Base-by-base conservation (phyloP, 2,888 invertebrate species). In the Agriopis aurantiaria region DNA sequence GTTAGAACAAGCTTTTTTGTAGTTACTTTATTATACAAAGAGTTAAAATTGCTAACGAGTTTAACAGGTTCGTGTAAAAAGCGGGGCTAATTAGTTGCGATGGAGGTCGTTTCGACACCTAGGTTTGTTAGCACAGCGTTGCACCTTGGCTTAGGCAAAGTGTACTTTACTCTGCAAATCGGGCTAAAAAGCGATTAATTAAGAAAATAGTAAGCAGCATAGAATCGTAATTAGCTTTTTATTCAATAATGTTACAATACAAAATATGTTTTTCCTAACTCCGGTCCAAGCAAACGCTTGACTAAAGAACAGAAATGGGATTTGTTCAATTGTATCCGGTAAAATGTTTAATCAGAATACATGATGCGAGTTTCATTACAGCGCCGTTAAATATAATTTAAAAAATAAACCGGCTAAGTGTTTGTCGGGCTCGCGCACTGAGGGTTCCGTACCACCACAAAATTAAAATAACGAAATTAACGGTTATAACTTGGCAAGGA, bases 71-170 rank as follows among this genome's bases (percentile, higher is more conserved):
- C 72, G 64, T 76, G 78, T 79, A 76, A 80, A 80, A 80, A 74
- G 69, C 40, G 64, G 67, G 73, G 71, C 76, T 81, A 82, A 84
- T 82, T 82, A 82, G 74, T 73, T 72, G 72, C 77, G 80, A 81
- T 80, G 76, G 66, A 79, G 72, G 77, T 77, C 65, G 78, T 85
- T 85, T 82, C 82, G 74, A 83, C 80, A 84, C 78, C 65, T 65
- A 65, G 63, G 79, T 77, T 75, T 80, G 73, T 76, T 79, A 78
- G 75, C 68, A 76, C 75, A 78, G 72, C 70, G 71, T 76, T 78
- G 77, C 76, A 64, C 46, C 61, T 53, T 57, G 23, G 33, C 55
- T 59, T 61, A 56, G 66, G 74, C 75, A 78, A 78, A 78, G 72
- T 71, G 80, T 78, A 78, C 78, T 51, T 52, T 52, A 46, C 49